Percentiles rank a stretch among this genome's conserved stretches.
Evolutionary conservation across 2,888 invertebrate species (phyloP).

Genomic region (Drosophila algonquin): DNA sequence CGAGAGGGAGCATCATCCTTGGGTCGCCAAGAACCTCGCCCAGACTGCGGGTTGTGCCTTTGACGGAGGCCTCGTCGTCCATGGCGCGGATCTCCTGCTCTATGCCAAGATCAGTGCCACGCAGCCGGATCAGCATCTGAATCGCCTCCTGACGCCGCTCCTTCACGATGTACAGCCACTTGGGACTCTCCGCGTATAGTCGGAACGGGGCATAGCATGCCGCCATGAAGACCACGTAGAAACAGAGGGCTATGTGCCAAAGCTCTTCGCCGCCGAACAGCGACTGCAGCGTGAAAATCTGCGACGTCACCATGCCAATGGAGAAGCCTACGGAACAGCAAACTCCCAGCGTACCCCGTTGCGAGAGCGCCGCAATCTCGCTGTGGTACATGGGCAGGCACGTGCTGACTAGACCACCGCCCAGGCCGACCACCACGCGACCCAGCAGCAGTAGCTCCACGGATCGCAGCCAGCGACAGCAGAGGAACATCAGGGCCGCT

Average conservation of each 20-base stretch:
- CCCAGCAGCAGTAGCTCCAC: slow-evolving; percentile 92
- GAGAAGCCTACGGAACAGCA: slow-evolving; percentile 85
- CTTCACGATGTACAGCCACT: slow-evolving; percentile 90
- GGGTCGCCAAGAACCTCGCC: slow-evolving; percentile 34
- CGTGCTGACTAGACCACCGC: slow-evolving; percentile 91
- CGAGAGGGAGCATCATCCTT: slow-evolving; percentile 41
- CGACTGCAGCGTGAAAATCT: slow-evolving; percentile 79
- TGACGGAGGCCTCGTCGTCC: slow-evolving; percentile 47
- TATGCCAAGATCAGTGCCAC: slow-evolving; percentile 83
- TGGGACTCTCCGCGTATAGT: slow-evolving; percentile 94
- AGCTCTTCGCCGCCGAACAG: slow-evolving; percentile 85
- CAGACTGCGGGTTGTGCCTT: slow-evolving; percentile 31
- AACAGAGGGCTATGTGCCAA: slow-evolving; percentile 92
- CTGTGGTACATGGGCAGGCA: slow-evolving; percentile 95
- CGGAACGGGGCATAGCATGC: slow-evolving; percentile 87
- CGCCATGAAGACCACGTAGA: slow-evolving; percentile 88
- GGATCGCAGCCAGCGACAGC: slow-evolving; percentile 87
- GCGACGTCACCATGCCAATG: slow-evolving; percentile 81
- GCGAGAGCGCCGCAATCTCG: slow-evolving; percentile 90
- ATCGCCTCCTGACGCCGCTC: slow-evolving; percentile 87
- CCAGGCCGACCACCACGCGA: slow-evolving; percentile 90
- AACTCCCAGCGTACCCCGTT: slow-evolving; percentile 93
- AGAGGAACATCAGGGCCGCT: slow-evolving; percentile 86
- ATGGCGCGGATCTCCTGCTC: slow-evolving; percentile 48
- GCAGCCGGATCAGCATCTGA: slow-evolving; percentile 87